Evolutionary conservation across 92 coral and sea anemone genomes (phyloP).

Genomic region (Meandrina meandrites): DNA sequence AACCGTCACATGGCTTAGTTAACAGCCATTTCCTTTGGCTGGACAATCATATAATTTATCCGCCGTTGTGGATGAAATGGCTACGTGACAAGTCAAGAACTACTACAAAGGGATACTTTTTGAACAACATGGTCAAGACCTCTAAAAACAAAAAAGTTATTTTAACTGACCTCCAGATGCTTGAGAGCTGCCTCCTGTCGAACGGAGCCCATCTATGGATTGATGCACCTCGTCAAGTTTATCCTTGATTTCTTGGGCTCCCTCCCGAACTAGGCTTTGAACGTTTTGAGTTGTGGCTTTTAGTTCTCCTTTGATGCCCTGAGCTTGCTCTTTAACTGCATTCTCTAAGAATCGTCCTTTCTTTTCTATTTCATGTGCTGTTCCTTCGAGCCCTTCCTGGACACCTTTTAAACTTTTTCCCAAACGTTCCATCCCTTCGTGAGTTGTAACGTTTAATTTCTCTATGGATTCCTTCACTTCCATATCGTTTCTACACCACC

Average conservation of each 20-base stretch:
- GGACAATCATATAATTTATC: not conserved
- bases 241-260: no score
- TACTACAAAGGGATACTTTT: not conserved
- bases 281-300: not conserved
- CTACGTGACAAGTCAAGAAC: not conserved
- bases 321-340: not conserved
- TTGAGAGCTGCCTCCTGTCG: not conserved
- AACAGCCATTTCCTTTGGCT: no score
- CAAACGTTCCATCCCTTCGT: not conserved
- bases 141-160: not conserved
- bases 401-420: not conserved
- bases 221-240: not conserved
- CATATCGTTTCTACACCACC: slow-evolving; percentile 48
- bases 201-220: no score
- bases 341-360: not conserved
- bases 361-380: not conserved
- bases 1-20: no score
- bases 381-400: not conserved
- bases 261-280: no score
- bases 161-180: not conserved
- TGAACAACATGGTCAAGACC: no score
- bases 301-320: not conserved
- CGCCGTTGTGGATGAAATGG: not conserved
- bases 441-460: not conserved
- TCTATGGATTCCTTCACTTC: slow-evolving; percentile 37